Conservation (phyloP, 2,797 vertebrate genomes). For the Macropus fuliginosus region DNA sequence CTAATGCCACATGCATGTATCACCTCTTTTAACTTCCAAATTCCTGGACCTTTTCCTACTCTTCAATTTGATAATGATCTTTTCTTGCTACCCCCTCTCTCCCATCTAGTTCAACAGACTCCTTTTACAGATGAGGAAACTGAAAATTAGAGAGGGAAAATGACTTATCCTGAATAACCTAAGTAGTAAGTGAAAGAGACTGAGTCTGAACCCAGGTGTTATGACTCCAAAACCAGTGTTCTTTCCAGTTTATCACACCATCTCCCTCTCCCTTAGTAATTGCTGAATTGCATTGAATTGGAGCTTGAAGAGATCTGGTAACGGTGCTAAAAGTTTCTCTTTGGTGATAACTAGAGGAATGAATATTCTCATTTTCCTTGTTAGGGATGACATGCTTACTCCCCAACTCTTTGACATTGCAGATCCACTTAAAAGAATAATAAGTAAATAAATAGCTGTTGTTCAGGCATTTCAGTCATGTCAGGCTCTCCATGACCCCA, state of each 20-base stretch:
- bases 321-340: not conserved
- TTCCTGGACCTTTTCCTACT: not conserved
- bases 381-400: not conserved
- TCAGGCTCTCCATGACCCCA: not conserved
- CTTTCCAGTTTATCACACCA: not conserved
- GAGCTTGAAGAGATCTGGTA: not conserved
- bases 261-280: not conserved
- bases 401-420: not conserved
- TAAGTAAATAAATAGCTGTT: not conserved
- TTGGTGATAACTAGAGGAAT: not conserved
- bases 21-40: not conserved
- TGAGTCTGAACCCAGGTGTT: slow-evolving; percentile 3
- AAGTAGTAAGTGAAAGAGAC: not conserved
- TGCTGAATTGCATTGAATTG: not conserved
- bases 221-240: not conserved
- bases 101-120: not conserved
- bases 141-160: slow-evolving; percentile 14
- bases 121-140: slow-evolving; percentile 20
- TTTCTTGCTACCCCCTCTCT: not conserved
- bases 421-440: not conserved
- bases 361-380: not conserved
- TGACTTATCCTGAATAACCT: not conserved
- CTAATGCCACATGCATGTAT: not conserved
- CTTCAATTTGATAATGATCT: not conserved
- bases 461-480: not conserved